A percentile compares a stretch with the other conserved stretches of the same genome.
These are phyloP conservation scores for Hoplostethus mediterraneus DNA, from an alignment of 2,797 vertebrate species.

Conservation along the genomic window DNA sequence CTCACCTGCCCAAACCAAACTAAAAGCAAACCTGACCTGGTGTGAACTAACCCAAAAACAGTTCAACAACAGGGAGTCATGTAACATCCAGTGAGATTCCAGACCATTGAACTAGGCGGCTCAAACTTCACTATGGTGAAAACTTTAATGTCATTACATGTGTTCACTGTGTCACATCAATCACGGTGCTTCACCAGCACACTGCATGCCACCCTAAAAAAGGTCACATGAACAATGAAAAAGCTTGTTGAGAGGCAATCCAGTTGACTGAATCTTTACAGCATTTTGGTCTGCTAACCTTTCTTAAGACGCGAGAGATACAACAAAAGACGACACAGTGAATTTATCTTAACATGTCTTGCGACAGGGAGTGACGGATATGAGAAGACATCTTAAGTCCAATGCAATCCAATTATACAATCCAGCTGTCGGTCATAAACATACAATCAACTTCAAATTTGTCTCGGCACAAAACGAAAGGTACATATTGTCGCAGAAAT, in stretches of 20 bases:
- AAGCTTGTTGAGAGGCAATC: not conserved
- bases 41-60: no score
- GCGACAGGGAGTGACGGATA: conserved; percentile 14
- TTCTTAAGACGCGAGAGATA: conserved; percentile 17
- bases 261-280: conserved; percentile 5
- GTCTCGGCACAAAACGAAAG: conserved; percentile 50
- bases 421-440: conserved; percentile 36
- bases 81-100: no score
- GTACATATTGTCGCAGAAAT: conserved; percentile 43
- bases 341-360: conserved; percentile 24
- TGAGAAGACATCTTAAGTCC: not conserved
- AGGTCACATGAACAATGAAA: not conserved
- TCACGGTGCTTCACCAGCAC: not conserved
- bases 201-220: not conserved
- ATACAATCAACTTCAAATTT: not conserved
- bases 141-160: no score
- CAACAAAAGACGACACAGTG: conserved; percentile 3
- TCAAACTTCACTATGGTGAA: no score
- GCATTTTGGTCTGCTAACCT: conserved; percentile 18
- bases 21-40: no score
- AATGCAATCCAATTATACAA: conserved; percentile 18
- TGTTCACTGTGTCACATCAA: not conserved
- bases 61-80: no score
- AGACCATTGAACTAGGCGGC: no score
- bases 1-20: no score